Evolutionary conservation across 1,140 invertebrate species (phyloP), one percentile per base, ranked within the genome.

Genomic region (Microvelia longipes): DNA sequence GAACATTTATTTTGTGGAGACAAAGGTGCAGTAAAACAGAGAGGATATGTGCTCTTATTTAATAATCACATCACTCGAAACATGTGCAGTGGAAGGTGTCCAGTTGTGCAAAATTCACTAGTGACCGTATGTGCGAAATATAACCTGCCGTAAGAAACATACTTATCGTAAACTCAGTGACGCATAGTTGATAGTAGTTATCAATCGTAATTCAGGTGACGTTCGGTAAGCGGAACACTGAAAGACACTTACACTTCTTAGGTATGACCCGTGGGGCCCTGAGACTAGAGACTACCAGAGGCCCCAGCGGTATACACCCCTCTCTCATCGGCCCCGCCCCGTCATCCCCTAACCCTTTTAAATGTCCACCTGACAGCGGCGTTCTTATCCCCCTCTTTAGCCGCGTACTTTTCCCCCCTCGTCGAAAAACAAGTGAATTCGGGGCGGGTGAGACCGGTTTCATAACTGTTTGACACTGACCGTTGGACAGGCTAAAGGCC

Each of bases 371-470:
- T 64, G 62, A 24, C 62, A 25, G 62, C 24, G 15, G 62, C 62
- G 5, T 11, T 24, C 62, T 24, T 24, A 5, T 24, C 15, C 24
- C 25, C 15, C 2, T 13, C 62, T 24, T 64, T 25, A 11, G 19
- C 62, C 15, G 15, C 5, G 24, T 64, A 5, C 24, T 24, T 15
- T 64, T 64, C 24, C 25, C 25, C 25, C 62, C 25, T 64, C 24
- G 24, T 13, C 24, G 62, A 64, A 64, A 64, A 64, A 64, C 62
- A 64, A 64, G 62, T 64, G 62, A 64, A 64, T 64, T 64, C 62
- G 25, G 62, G 62, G 5, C 62, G 15, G 62, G 62, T 64, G 15
- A 15, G 62, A 64, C 62, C 62, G 62, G 62, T 64, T 64, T 64
- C 15, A 64, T 64, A 64, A 64, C 62, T 64, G 62, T 64, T 64